A percentile compares a stretch with the other conserved stretches of the same genome.
phyloP scores from a whole-genome alignment of 2,113 vertebrate genomes.

The Alligator mississippiensis region DNA sequence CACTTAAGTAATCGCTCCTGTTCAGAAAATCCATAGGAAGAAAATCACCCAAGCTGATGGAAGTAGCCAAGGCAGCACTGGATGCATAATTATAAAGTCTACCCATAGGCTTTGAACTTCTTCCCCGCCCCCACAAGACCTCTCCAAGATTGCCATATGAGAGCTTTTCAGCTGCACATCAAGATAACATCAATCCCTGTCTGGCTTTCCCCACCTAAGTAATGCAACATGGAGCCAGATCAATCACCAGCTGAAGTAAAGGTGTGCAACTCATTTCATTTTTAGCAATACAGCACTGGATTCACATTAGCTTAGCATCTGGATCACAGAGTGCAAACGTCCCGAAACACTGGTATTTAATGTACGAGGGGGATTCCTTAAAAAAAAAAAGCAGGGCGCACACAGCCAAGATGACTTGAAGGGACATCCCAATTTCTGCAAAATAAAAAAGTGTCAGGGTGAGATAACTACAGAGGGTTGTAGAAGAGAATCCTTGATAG shows the following conservation, averaged over 20 bases:
- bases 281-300: neutral
- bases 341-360: neutral
- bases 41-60: neutral
- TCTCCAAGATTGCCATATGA: neutral
- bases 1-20: neutral
- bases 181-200: neutral
- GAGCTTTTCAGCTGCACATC: neutral
- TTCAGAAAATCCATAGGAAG: neutral
- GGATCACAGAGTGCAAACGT: neutral
- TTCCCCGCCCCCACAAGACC: neutral
- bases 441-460: neutral
- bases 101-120: neutral
- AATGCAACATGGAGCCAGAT: fast-evolving
- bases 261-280: fast-evolving
- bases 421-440: neutral
- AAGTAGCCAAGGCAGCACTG: neutral
- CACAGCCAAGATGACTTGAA: neutral
- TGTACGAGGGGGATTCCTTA: neutral
- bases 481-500: too few relatives aligned
- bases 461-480: neutral
- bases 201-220: fast-evolving
- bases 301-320: neutral
- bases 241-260: neutral
- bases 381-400: neutral
- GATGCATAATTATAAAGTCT: neutral